phyloP scores from a whole-genome alignment of 2,113 vertebrate genomes.

The Onychorhynchus coronatus region DNA sequence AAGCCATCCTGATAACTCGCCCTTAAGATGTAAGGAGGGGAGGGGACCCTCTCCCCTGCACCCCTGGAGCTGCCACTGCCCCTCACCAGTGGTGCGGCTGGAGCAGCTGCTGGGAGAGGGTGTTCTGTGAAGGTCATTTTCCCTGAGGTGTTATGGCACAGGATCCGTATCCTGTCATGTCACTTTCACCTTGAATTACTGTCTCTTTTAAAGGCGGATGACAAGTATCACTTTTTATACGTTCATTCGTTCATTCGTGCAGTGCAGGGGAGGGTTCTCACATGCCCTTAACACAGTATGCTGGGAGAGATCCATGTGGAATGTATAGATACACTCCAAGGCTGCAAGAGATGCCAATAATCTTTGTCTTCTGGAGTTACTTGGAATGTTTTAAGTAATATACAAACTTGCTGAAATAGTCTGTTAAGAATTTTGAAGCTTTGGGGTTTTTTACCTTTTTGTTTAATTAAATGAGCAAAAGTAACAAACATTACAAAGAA shows the following conservation, averaged over 20 bases:
- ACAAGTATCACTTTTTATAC: background rate
- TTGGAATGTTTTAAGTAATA: background rate
- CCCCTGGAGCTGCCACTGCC: background rate
- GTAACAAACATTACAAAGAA: background rate
- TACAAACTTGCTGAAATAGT: background rate
- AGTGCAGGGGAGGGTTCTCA: fast-evolving
- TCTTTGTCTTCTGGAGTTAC: background rate
- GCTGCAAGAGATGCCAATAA: background rate
- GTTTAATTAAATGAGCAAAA: background rate
- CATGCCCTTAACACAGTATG: fast-evolving
- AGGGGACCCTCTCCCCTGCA: background rate
- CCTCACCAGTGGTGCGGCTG: background rate
- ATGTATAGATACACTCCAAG: no score
- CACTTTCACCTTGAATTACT: background rate
- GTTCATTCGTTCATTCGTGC: no score
- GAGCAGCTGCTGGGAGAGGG: background rate
- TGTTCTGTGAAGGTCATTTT: background rate
- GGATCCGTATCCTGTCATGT: background rate
- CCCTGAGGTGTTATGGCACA: no score
- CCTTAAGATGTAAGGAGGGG: background rate
- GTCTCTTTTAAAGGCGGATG: background rate
- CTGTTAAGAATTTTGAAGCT: background rate
- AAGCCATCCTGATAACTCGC: background rate
- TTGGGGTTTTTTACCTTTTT: no score
- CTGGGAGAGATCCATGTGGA: background rate